Conservation (phyloP, 1,140 invertebrate species). For the Brachionus sp. region DNA sequence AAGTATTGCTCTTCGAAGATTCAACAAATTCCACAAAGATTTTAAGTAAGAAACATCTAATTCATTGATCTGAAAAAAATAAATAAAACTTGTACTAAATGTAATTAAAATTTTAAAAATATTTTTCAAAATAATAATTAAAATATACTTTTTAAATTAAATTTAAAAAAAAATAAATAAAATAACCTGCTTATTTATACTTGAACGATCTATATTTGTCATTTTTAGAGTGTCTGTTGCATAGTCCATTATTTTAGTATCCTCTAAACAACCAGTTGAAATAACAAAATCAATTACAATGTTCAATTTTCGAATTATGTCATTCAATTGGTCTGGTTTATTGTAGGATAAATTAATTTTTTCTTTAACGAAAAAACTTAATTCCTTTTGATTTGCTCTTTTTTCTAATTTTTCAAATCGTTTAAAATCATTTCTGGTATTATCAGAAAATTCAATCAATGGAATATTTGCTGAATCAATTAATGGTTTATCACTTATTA, state of each 20-base stretch:
- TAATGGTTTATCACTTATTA: background rate
- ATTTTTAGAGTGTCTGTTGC: conserved; percentile 21
- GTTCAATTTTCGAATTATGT: conserved; percentile 22
- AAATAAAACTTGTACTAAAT: background rate
- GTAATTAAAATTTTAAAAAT: too few relatives aligned
- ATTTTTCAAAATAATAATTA: background rate
- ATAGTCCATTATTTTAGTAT: conserved; percentile 19
- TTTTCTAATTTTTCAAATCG: background rate
- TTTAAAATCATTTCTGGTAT: background rate
- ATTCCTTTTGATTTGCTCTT: background rate
- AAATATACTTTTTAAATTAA: background rate
- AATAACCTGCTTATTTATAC: background rate
- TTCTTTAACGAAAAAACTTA: background rate
- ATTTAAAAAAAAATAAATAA: background rate
- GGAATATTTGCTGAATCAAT: background rate
- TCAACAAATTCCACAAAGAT: conserved; percentile 15
- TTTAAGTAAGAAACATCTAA: conserved; percentile 6
- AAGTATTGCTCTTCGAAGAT: background rate
- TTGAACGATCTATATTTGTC: background rate
- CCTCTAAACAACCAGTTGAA: background rate
- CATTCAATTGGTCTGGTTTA: conserved; percentile 4
- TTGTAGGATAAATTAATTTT: background rate
- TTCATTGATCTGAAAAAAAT: conserved; percentile 12
- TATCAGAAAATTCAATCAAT: conserved; percentile 9
- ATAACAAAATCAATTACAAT: conserved; percentile 19